Base-by-base conservation (phyloP, 1,140 invertebrate genomes). In the Meloidogyne floridensis region DNA sequence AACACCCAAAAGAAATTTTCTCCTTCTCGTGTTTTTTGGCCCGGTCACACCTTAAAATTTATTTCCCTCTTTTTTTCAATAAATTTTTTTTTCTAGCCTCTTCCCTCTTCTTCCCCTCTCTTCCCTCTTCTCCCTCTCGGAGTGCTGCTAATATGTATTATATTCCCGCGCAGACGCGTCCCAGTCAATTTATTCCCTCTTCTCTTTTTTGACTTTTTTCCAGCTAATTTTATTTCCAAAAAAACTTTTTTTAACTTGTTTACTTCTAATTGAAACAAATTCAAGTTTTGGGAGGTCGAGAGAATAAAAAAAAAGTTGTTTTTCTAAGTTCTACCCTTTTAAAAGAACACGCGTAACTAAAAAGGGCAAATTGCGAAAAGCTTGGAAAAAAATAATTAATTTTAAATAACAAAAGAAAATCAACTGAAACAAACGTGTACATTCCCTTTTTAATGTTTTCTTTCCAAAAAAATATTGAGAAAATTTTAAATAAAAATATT, bases 381-480 rank as follows among this genome's bases (percentile, higher is more conserved):
- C 53, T 54, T 10, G 11, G 11, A 54, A n/a, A 6, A 65, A n/a
- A 65, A 65, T 65, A 65, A 65, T 65, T 65, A 65, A 65, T 65
- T 65, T 65, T 65, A 65, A 65, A 65, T 65, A 65, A 65, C n/a
- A 65, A 65, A 65, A 65, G 59, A 65, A 65, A 65, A 65, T 65
- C 15, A n/a, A 65, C 15, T 65, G 59, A 65, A 65, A 65, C 59
- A 65, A 65, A 65, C 59, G 59, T 65, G 59, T 65, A 65, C 15
- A n/a, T 15, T 15, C 11, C 2, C 11, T 65, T 65, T 56, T 5
- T 15, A 15, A 6, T 65, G 15, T 65, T 65, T 65, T 11, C 10
- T 65, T 18, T 65, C 59, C 56, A 4, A 59, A 59, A 59, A 47
- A 47, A 47, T 47, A 6, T 47, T 47, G 7, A 47, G 47, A 8